These are phyloP conservation scores for Drosophila borealis DNA, from an alignment of 2,888 invertebrate species.

Conservation along the genomic window DNA sequence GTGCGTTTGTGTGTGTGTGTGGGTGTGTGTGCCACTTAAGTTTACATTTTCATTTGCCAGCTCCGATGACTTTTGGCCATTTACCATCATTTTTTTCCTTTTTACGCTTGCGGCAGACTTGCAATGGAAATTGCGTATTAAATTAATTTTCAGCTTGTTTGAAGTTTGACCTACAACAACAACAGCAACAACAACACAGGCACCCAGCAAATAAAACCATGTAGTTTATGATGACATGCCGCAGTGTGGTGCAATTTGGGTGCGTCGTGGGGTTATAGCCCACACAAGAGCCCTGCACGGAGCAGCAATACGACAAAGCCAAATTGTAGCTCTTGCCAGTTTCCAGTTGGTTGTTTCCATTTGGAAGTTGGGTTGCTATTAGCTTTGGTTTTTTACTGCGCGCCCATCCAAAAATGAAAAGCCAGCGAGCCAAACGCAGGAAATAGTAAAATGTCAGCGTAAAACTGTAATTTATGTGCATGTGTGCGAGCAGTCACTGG, in stretches of 20 bases:
- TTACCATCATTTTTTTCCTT: slow-evolving; percentile 67
- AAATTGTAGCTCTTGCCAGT: slow-evolving; percentile 50
- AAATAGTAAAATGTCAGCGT: slow-evolving; percentile 81
- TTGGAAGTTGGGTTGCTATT: slow-evolving; percentile 54
- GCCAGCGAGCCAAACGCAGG: slow-evolving; percentile 65
- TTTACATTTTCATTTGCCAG: slow-evolving; percentile 78
- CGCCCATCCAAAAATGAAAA: slow-evolving; percentile 69
- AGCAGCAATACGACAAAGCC: slow-evolving; percentile 53
- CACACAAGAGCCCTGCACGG: slow-evolving; percentile 31
- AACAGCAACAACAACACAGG: slow-evolving; percentile 27
- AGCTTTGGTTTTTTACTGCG: slow-evolving; percentile 75
- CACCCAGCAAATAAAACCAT: slow-evolving; percentile 67
- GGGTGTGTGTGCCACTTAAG: slow-evolving; percentile 68
- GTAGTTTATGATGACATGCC: slow-evolving; percentile 74
- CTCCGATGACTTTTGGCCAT: slow-evolving; percentile 74
- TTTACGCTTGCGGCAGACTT: slow-evolving; percentile 36
- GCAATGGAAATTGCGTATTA: slow-evolving; percentile 72
- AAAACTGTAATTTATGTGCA: slow-evolving; percentile 81
- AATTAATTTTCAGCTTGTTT: slow-evolving; percentile 80
- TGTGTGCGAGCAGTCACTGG: slow-evolving; percentile 58
- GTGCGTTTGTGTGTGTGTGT: slow-evolving; percentile 10
- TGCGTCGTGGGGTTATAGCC: slow-evolving; percentile 40
- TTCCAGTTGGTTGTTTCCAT: slow-evolving; percentile 13
- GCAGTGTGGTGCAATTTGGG: slow-evolving; percentile 54
- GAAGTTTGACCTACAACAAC: slow-evolving; percentile 60